Evolutionary conservation across 2,888 invertebrate species (phyloP).

Genomic region (Teleiodes luculella): DNA sequence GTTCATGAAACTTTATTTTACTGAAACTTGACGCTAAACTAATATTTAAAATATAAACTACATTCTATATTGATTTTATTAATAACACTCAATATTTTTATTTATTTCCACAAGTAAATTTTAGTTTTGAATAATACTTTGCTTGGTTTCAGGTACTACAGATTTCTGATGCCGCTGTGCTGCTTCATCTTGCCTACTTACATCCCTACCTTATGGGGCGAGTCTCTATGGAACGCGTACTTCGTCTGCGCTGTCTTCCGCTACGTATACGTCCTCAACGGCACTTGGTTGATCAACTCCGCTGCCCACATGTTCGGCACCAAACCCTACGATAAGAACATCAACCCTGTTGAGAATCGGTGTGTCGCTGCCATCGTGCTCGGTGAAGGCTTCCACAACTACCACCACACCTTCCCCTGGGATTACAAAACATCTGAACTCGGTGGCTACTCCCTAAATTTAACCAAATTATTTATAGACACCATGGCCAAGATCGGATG

Average conservation of each 20-base stretch:
- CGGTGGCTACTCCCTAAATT: constrained; percentile 83
- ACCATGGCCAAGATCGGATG: constrained; percentile 88
- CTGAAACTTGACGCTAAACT: no score
- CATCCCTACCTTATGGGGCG: constrained; percentile 88
- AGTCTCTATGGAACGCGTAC: constrained; percentile 81
- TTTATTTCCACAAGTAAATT: no score
- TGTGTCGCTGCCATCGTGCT: constrained; percentile 82
- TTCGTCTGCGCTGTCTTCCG: constrained; percentile 85
- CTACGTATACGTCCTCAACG: constrained; percentile 87
- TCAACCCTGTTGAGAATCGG: constrained; percentile 85
- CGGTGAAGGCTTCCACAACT: constrained; percentile 93
- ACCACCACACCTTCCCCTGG: constrained; percentile 91
- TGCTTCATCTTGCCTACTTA: constrained; percentile 88
- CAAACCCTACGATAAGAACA: constrained; percentile 85
- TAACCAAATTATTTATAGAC: constrained; percentile 87
- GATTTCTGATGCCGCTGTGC: constrained; percentile 83
- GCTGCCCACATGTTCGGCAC: constrained; percentile 89
- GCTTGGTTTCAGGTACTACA: constrained; percentile 82
- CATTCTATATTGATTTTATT: no score
- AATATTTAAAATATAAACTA: no score
- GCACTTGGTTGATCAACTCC: constrained; percentile 94
- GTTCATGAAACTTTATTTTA: no score
- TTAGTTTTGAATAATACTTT: no score
- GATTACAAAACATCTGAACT: constrained; percentile 91
- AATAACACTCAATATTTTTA: no score